Evolutionary conservation across 2,888 invertebrate genomes (phyloP), one percentile per base, ranked within the genome.

Genomic region (Dryocosmus kuriphilus): DNA sequence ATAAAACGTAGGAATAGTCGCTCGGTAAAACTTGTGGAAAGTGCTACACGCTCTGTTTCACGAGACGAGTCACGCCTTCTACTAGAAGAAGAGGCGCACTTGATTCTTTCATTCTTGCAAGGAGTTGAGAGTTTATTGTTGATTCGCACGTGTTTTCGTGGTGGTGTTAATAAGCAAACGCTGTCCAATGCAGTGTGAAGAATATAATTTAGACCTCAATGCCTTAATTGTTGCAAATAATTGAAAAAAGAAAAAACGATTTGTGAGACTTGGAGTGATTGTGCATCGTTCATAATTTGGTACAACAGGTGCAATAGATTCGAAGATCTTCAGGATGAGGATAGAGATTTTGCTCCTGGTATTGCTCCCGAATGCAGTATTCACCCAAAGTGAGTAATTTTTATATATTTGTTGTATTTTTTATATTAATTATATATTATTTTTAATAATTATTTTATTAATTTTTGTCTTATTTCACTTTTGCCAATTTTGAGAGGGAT

Each of bases 1-100:
- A 71, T 41, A 51, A 71, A 71, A 51, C 14, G 41, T 22, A 41
- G 57, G 8, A 57, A 16, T 57, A 35, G 32, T 62, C 62, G 65
- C n/a, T 71, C 19, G 24, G 46, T 51, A 51, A 71, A 71, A 27
- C 5, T 32, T 30, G 46, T 71, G 71, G 71, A 71, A 71, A 71
- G 71, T 71, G 46, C 30, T 71, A n/a, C 51, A 51, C 71, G 71
- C 71, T 71, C 71, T 71, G 71, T 51, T 71, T 71, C 71, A n/a
- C 71, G 71, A 38, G 14, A 38, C n/a, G 14, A 71, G 71, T 71
- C 71, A 71, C 71, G 71, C 71, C 71, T 71, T 41, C 41, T 51
- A 32, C 38, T 51, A 32, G 71, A 51, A 71, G 51, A 71, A 46
- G 71, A 71, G 71, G 71, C 9, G 71, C 9, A 71, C 46, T 71